These are phyloP conservation scores for Eudyptes chrysolophus DNA, from an alignment of 2,113 vertebrate genomes.

Conservation along the genomic window DNA sequence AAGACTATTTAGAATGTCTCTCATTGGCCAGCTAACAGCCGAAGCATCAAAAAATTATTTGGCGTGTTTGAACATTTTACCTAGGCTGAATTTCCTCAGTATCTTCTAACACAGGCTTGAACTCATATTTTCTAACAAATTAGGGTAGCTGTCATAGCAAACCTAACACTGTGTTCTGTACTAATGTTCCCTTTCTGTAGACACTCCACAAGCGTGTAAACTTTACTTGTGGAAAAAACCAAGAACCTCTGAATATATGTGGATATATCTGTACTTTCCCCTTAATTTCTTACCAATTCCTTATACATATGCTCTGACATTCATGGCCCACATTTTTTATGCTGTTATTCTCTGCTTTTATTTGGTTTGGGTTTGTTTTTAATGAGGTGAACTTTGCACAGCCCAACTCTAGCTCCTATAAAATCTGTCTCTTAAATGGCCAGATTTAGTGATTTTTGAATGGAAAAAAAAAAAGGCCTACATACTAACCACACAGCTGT, in stretches of 20 bases:
- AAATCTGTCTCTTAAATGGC: neutral
- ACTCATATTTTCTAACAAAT: neutral
- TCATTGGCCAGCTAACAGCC: neutral
- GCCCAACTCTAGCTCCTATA: constrained; percentile 32
- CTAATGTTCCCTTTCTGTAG: neutral
- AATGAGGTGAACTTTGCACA: constrained; percentile 52
- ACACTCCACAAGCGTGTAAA: neutral
- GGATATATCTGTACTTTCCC: neutral
- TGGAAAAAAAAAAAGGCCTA: neutral
- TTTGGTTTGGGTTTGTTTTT: constrained; percentile 45
- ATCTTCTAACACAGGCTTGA: neutral
- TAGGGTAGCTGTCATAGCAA: neutral
- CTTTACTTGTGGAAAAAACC: neutral
- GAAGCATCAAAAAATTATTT: neutral
- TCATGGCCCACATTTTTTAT: neutral
- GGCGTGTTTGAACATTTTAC: neutral
- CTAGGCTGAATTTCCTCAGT: neutral
- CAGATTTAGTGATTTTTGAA: neutral
- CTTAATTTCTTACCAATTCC: neutral
- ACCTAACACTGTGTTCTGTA: neutral
- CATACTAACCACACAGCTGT: neutral
- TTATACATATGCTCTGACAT: neutral
- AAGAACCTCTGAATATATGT: neutral
- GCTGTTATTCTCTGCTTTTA: neutral
- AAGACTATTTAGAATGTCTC: neutral